Conservation (phyloP, 1,140 invertebrate genomes). For the Aporrectodea caliginosa region DNA sequence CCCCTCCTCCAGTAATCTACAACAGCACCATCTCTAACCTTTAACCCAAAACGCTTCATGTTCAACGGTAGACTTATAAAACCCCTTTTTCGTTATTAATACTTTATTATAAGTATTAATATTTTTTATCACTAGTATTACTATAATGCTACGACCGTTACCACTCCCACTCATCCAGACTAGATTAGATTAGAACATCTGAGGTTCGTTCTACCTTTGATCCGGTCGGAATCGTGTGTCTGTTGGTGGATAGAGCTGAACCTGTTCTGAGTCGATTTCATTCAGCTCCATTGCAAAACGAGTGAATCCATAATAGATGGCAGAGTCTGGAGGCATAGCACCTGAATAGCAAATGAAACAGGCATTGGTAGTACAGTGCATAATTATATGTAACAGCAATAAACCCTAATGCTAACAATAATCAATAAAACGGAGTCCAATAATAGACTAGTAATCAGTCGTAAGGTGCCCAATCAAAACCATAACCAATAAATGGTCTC, state of each 20-base stretch:
- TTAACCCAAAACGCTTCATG: neutral
- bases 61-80: no score
- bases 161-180: neutral
- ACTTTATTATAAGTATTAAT: neutral
- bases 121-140: neutral
- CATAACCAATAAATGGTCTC: no score
- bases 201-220: conserved; percentile 55
- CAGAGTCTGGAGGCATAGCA: conserved; percentile 73
- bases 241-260: conserved; percentile 66
- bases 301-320: conserved; percentile 79
- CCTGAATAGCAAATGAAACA: conserved; percentile 57
- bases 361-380: no score
- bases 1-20: conserved; percentile 68
- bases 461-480: no score
- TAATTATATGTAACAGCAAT: no score
- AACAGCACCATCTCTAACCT: neutral
- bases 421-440: no score
- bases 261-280: conserved; percentile 67
- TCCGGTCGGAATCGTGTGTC: conserved; percentile 68
- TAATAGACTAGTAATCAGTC: no score
- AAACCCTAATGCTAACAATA: no score
- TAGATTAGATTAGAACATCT: neutral
- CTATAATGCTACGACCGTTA: neutral
- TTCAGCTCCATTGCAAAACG: conserved; percentile 80
- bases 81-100: neutral